Base-by-base conservation (phyloP, 2,113 vertebrate genomes). In the Hyperoodon ampullatus region DNA sequence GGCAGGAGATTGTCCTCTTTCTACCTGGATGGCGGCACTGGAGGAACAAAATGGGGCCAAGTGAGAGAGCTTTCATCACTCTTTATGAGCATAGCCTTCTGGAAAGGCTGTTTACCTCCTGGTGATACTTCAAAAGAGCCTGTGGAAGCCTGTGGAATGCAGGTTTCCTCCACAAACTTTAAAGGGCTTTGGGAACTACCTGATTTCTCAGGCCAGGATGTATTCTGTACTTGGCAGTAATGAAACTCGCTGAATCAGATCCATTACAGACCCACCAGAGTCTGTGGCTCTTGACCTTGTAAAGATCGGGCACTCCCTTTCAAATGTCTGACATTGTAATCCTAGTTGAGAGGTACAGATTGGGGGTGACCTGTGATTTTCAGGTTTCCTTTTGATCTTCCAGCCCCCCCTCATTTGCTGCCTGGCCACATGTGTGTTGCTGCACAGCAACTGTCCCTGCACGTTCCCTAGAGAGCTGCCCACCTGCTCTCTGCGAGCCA, bases 311-410 rank as follows among this genome's bases (percentile, higher is more conserved):
- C 44, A 88, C 95, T 98, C 80, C 5, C 12, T 96, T 97, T 98
- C 97, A 97, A 77, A 89, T 1, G 1, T n/a, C 58, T 87, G 77
- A 65, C 2, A 3, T 24, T 33, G 4, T 95, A 95, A 97, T 97
- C 66, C 89, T 24, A 2, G 75, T 92, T 84, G 93, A 97, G 85
- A 97, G n/a, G 84, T 91, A 88, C 86, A 5, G 24, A 96, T 3
- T 39, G 92, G 84, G 58, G 90, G 23, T 84, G 96, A 96, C 68
- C 92, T 28, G 42, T 68, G 83, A 65, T 96, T 94, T n/a, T 11
- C 65, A 87, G 90, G 74, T 4, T 39, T 97, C 72, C 81, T 96
- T 98, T 98, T 98, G 98, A 98, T 97, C 97, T 95, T 50, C 70
- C 61, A 33, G 39, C 0, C 2, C 30, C 30, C 0, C 10, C 90